Evolutionary conservation across 2,888 invertebrate species (phyloP), one percentile per base, ranked within the genome.

Genomic region (Epirrhoe alternata): DNA sequence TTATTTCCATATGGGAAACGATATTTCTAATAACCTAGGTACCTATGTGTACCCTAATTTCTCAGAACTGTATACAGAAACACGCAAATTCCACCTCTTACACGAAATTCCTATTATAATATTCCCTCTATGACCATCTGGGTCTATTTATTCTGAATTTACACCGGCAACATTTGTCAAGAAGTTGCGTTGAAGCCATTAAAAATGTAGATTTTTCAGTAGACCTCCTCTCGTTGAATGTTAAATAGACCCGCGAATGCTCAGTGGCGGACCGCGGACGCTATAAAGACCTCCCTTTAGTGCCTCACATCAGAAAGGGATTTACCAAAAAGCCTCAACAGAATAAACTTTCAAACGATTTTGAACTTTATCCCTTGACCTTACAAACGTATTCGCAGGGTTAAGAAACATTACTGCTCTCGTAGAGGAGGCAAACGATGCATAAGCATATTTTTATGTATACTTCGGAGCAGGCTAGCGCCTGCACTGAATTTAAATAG

Each of bases 401-500:
- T n/a, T 33, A 5, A 50, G 45, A 47, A 50, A 35, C 57, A 55
- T 69, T 70, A 53, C 61, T 59, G 51, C 57, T 47, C 60, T 63
- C 56, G 68, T 74, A 72, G 73, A 65, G 55, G 59, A 77, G 75
- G 73, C 79, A 75, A 79, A 77, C 73, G 74, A 77, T 78, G 81
- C 78, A 81, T 80, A 81, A 78, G 77, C 77, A 82, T 85, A 82
- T 85, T 81, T 82, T 78, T 81, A 81, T 82, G 76, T 81, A 81
- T 78, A 78, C 81, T 83, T 81, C 79, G 82, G 80, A 77, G 76
- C 70, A 75, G 80, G 77, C 79, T 80, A 84, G 77, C 76, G 81
- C 78, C 77, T 83, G 85, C 84, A 85, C 81, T 82, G 85, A 85
- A 87, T 87, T 85, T 81, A 80, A 86, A 87, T 81, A 75, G 75